Conservation (phyloP, 2,113 vertebrate species). For the Sander vitreus region DNA sequence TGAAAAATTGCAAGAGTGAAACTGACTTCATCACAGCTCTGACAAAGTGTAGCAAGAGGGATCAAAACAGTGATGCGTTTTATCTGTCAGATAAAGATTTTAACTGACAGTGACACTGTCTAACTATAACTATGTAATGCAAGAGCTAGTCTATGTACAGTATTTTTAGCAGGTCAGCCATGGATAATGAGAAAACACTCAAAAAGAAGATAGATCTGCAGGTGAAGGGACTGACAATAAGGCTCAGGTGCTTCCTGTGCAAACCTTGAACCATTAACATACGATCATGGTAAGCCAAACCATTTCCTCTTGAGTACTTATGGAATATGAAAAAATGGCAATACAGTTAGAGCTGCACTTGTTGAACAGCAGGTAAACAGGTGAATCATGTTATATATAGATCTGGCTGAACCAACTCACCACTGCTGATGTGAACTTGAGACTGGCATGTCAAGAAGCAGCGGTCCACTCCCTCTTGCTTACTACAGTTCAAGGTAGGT, state of each 20-base stretch:
- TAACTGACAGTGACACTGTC: background rate
- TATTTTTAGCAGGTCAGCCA: background rate
- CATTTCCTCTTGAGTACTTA: background rate
- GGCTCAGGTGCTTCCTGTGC: background rate
- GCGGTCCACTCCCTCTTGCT: constrained; percentile 90
- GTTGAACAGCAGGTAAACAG: background rate
- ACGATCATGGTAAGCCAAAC: background rate
- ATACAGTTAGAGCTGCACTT: background rate
- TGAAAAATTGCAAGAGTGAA: background rate
- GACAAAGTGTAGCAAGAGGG: background rate
- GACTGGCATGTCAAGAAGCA: constrained; percentile 94
- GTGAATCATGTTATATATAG: background rate
- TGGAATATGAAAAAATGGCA: background rate
- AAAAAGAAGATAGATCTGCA: background rate
- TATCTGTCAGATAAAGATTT: background rate
- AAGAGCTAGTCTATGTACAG: background rate
- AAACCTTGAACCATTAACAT: background rate
- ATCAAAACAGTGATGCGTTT: background rate
- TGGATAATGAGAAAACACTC: background rate
- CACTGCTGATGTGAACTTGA: constrained; percentile 90
- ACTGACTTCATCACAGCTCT: background rate
- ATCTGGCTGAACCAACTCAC: constrained; percentile 85
- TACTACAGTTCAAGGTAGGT: constrained; percentile 91
- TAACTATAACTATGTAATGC: background rate
- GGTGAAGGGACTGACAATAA: background rate